phyloP scores from a whole-genome alignment of 1,140 invertebrate genomes.

The Cydia amplana region DNA sequence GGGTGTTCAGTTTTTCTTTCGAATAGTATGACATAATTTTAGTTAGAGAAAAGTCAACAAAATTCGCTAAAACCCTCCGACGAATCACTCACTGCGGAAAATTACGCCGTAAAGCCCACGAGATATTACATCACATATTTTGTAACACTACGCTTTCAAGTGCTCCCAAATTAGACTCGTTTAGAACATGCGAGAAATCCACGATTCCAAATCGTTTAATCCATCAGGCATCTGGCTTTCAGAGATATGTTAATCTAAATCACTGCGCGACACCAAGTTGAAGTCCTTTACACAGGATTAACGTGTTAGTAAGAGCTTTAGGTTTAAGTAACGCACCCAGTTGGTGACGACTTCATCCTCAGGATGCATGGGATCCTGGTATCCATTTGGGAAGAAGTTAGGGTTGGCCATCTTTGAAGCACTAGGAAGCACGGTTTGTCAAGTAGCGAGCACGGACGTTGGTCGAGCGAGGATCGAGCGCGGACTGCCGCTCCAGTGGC shows the following conservation, averaged over 20 bases:
- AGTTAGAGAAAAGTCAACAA: not conserved
- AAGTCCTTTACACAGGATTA: slow-evolving; percentile 33
- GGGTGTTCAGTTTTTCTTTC: not conserved
- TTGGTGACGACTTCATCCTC: slow-evolving; percentile 73
- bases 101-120: slow-evolving; percentile 43
- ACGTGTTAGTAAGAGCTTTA: slow-evolving; percentile 16
- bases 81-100: slow-evolving; percentile 43
- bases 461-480: slow-evolving; percentile 62
- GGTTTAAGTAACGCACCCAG: slow-evolving; percentile 64
- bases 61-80: not conserved
- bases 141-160: slow-evolving; percentile 58
- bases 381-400: slow-evolving; percentile 76
- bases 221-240: not conserved
- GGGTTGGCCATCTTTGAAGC: slow-evolving; percentile 64
- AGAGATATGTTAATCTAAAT: not conserved
- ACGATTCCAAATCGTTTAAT: not conserved
- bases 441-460: slow-evolving; percentile 53
- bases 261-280: slow-evolving; percentile 11
- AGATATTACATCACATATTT: slow-evolving; percentile 68
- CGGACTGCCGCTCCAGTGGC: slow-evolving; percentile 71
- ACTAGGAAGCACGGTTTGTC: slow-evolving; percentile 43
- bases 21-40: not conserved
- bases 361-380: slow-evolving; percentile 75
- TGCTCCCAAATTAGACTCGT: slow-evolving; percentile 58
- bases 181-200: slow-evolving; percentile 41